A percentile compares a stretch with the other conserved stretches of the same genome.
Conservation (phyloP, 2,888 invertebrate genomes). For the Empis livida region DNA sequence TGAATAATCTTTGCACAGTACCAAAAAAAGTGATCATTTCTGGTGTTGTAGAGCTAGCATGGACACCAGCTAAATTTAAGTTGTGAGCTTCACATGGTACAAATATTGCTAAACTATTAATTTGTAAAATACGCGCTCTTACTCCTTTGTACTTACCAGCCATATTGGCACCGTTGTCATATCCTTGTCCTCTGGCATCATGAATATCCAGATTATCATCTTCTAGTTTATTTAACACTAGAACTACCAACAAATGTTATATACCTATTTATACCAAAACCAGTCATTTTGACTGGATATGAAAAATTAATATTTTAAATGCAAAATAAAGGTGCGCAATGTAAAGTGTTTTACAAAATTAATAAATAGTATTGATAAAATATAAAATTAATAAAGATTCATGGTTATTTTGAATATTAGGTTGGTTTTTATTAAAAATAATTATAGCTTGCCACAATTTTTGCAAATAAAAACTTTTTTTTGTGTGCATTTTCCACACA, state of each 20-base stretch:
- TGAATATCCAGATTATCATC: neutral
- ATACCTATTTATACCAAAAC: slow-evolving; percentile 1
- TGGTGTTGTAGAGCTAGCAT: neutral
- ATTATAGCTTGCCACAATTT: slow-evolving; percentile 3
- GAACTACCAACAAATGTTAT: neutral
- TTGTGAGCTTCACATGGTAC: neutral
- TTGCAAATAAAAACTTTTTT: slow-evolving; percentile 3
- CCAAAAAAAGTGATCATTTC: neutral
- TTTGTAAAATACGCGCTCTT: neutral
- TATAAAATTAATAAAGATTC: neutral
- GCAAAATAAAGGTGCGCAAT: no score
- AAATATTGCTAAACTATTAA: neutral
- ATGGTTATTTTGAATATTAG: neutral
- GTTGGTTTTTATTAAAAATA: neutral
- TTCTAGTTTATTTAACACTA: neutral
- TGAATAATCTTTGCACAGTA: neutral
- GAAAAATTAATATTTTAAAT: neutral
- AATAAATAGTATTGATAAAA: neutral
- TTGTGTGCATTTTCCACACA: slow-evolving; percentile 11
- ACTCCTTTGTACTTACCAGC: neutral
- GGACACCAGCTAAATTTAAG: neutral
- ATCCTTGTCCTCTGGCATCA: neutral
- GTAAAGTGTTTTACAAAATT: neutral
- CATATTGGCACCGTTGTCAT: neutral
- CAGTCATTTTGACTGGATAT: neutral